phyloP scores from a whole-genome alignment of 2,797 vertebrate genomes.

The Phoxinus dragarum region DNA sequence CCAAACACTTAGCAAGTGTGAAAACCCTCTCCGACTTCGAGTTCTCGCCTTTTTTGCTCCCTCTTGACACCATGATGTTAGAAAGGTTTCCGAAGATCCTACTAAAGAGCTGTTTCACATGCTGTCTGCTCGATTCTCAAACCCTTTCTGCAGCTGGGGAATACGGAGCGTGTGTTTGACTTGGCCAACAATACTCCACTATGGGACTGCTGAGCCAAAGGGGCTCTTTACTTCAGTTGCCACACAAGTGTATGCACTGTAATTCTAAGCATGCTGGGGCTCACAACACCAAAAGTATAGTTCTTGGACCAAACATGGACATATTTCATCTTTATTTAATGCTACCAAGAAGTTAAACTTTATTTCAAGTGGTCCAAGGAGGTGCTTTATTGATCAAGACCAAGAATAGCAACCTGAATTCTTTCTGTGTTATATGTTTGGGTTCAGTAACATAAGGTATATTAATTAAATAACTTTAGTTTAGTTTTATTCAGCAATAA shows the following conservation, averaged over 20 bases:
- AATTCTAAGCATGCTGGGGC: constrained; percentile 26
- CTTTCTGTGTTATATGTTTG: not conserved
- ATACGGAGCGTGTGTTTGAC: not conserved
- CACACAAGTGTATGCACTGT: constrained; percentile 20
- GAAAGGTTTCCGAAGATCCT: constrained; percentile 28
- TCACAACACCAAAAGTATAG: not conserved
- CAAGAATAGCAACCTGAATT: not conserved
- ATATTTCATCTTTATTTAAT: constrained; percentile 29
- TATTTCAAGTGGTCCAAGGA: not conserved
- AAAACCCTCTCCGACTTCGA: constrained; percentile 54
- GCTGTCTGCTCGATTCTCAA: constrained; percentile 31
- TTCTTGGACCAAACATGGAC: constrained; percentile 31
- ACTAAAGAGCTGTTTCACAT: constrained; percentile 51
- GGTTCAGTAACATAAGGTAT: not conserved
- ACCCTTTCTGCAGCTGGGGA: constrained; percentile 25
- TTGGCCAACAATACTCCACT: constrained; percentile 22
- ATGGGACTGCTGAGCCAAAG: constrained; percentile 15
- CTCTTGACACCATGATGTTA: constrained; percentile 43
- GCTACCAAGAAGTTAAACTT: not conserved
- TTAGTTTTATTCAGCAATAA: too few relatives aligned
- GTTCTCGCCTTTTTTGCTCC: constrained; percentile 48
- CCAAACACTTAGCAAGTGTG: constrained; percentile 54
- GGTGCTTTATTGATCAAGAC: not conserved
- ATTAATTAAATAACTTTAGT: too few relatives aligned
- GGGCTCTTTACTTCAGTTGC: constrained; percentile 23